Evolutionary conservation across 2,888 invertebrate genomes (phyloP), one percentile per base, ranked within the genome.

Genomic region (Microplitis manilae): DNA sequence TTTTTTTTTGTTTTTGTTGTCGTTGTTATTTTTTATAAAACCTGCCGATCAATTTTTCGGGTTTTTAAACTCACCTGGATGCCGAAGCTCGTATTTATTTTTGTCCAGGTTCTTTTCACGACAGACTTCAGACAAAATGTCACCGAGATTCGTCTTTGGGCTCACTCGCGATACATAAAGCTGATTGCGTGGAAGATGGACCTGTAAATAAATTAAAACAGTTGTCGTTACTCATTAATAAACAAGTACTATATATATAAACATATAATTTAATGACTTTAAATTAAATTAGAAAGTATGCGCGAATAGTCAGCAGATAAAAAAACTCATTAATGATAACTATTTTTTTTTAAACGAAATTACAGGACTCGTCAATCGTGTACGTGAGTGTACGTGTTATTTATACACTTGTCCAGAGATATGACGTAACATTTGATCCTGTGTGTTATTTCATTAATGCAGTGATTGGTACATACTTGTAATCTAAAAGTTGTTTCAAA

Each of bases 131-230:
- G 92, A 91, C 84, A 95, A 92, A 73, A 96, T 93, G 80, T 95
- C 94, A 64, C 93, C 92, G 41, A 96, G 90, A 40, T 92, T 91
- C 71, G 93, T 93, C 82, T 93, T 92, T 13, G 94, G 94, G 81
- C 94, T 94, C 79, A 96, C 93, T 80, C 96, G 91, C 62, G 94
- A 92, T 9, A 96, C 96, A 90, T 94, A 95, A 77, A 96, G 92
- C 90, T 96, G 96, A 87, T 95, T 95, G 83, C 94, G 92, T 50
- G 96, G 96, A 83, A 96, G 91, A 87, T 95, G 94, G 59, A 96
- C 95, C 89, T 93, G 89, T 65, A 89, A 84, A 15, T n/a, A 30
- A 9, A 61, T 38, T 62, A 5, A 68, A 61, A 69, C 38, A 17
- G 6, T 61, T 30, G 38, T 30, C 13, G 30, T 65, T 20, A 61